These are phyloP conservation scores for Phaonia tiefii DNA, from an alignment of 2,888 invertebrate species.

Conservation along the genomic window DNA sequence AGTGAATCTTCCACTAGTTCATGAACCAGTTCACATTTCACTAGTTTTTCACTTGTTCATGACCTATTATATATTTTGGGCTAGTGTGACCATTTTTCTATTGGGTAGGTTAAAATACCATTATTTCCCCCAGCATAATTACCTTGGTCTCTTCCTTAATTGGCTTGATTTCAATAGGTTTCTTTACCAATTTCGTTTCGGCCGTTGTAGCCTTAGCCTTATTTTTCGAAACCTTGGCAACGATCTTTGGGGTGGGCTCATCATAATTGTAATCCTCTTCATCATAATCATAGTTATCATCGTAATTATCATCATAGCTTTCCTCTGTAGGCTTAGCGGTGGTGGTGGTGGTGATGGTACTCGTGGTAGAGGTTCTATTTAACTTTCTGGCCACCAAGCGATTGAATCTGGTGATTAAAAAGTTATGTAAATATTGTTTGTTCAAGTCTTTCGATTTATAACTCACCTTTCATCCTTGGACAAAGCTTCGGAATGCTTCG, in stretches of 20 bases:
- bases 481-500: constrained; percentile 74
- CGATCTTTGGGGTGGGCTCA: constrained; percentile 63
- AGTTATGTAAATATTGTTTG: background rate
- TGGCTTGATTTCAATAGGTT: constrained; percentile 69
- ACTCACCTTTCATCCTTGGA: constrained; percentile 73
- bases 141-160: constrained; percentile 73
- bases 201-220: constrained; percentile 65
- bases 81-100: too few species aligned
- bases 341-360: constrained; percentile 35
- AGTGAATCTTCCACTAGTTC: too few species aligned
- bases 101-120: constrained; percentile 7
- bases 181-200: constrained; percentile 68
- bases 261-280: constrained; percentile 73
- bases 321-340: constrained; percentile 69
- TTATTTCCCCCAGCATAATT: background rate
- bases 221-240: constrained; percentile 70
- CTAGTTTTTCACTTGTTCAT: too few species aligned
- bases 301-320: constrained; percentile 72
- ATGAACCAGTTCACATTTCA: too few species aligned
- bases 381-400: constrained; percentile 76
- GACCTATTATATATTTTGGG: too few species aligned
- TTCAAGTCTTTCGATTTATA: background rate
- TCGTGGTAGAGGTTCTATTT: constrained; percentile 59
- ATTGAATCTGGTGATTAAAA: constrained; percentile 72
- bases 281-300: constrained; percentile 74